These are phyloP conservation scores for Toxostoma redivivum DNA, from an alignment of 2,113 vertebrate species.

Conservation along the genomic window DNA sequence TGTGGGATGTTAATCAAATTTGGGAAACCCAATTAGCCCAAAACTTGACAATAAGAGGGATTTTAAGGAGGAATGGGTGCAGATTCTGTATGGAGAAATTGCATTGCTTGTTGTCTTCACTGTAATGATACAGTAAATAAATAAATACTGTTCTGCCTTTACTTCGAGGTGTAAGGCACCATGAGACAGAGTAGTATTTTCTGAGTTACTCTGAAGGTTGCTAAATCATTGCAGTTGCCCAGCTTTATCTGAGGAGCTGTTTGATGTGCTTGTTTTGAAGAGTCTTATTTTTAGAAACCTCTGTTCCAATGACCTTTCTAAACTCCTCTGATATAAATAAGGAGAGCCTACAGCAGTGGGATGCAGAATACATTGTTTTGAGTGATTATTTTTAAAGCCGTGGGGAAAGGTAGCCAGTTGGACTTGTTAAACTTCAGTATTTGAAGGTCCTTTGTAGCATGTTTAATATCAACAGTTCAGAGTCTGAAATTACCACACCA, in stretches of 20 bases:
- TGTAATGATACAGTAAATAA: not conserved
- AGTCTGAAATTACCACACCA: not conserved
- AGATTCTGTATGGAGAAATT: not conserved
- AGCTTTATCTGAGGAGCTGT: constrained; percentile 45
- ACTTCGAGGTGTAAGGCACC: not conserved
- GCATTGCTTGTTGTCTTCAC: not conserved
- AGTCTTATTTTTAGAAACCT: constrained; percentile 60
- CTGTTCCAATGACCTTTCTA: constrained; percentile 56
- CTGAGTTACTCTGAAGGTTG: not conserved
- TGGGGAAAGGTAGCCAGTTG: constrained; percentile 11
- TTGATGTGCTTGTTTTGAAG: constrained; percentile 62
- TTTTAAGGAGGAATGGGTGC: not conserved
- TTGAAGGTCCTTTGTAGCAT: not conserved
- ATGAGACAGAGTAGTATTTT: not conserved
- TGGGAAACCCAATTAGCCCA: not conserved
- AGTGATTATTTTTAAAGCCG: constrained; percentile 46
- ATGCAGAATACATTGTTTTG: constrained; percentile 36
- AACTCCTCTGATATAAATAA: constrained; percentile 46
- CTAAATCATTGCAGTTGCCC: not conserved
- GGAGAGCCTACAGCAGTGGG: constrained; percentile 30
- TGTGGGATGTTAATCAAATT: not conserved
- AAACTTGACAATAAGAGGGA: not conserved
- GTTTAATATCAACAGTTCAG: not conserved
- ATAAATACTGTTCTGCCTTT: not conserved
- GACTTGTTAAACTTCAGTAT: not conserved